These are phyloP conservation scores for Plodia interpunctella DNA, from an alignment of 1,140 invertebrate species.

Conservation along the genomic window DNA sequence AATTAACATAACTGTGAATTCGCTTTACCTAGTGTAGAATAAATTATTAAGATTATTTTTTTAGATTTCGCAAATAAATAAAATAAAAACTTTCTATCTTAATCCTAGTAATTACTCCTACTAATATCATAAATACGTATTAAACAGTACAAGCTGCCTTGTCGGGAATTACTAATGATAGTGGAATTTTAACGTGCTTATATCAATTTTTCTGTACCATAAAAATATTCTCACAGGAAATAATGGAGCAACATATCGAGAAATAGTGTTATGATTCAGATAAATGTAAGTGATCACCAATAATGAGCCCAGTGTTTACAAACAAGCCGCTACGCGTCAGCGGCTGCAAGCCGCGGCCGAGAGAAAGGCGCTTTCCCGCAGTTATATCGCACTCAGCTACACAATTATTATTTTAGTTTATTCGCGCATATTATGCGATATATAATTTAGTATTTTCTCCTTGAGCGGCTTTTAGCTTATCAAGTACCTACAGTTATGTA, in stretches of 20 bases:
- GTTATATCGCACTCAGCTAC: constrained; percentile 28
- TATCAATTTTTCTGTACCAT: too few relatives aligned
- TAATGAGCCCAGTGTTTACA: constrained; percentile 37
- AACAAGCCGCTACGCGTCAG: constrained; percentile 46
- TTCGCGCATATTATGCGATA: not conserved
- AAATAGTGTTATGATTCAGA: constrained; percentile 4
- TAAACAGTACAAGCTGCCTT: too few relatives aligned
- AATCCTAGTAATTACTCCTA: too few relatives aligned
- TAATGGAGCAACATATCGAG: not conserved
- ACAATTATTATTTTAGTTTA: constrained; percentile 7
- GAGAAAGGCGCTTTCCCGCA: constrained; percentile 73
- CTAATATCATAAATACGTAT: too few relatives aligned
- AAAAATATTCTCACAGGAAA: not conserved
- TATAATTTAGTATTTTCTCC: not conserved
- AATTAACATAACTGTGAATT: too few relatives aligned
- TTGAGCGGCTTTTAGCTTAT: not conserved
- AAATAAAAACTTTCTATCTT: too few relatives aligned
- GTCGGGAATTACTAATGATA: too few relatives aligned
- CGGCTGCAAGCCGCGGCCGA: constrained; percentile 37
- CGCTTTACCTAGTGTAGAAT: too few relatives aligned
- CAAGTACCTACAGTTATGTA: too few relatives aligned
- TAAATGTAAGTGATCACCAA: constrained; percentile 5
- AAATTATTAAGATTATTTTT: too few relatives aligned
- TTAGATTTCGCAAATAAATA: too few relatives aligned
- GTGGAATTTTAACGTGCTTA: too few relatives aligned